Evolutionary conservation across 1,140 invertebrate genomes (phyloP), one percentile per base, ranked within the genome.

Genomic region (Kradibia gibbosae): DNA sequence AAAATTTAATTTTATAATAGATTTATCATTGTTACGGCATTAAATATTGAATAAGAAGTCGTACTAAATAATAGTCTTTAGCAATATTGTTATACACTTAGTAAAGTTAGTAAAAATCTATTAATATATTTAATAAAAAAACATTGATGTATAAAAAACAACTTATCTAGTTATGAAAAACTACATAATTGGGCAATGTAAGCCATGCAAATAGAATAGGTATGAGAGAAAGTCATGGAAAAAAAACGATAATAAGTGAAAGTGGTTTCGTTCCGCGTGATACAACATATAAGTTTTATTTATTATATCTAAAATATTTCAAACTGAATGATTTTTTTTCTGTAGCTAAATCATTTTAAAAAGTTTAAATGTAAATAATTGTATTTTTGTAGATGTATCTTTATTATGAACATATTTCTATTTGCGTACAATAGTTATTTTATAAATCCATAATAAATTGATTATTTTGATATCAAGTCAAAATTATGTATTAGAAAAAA

Each of bases 151-250:
- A 22, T 3, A 53, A 53, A 22, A 20, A 53, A 22, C 22, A 53
- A 53, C 8, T 48, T 17, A 53, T 53, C 15, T 17, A 17, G 3
- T 3, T 53, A 53, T 3, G 5, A 53, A 53, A 17, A 53, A 53
- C 5, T 55, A 55, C 10, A n/a, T n/a, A 55, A 25, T n/a, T 1
- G 36, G 11, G 31, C 60, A 20, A 65, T 1, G 31, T 10, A 36
- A 65, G 60, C 4, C 34, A 65, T 65, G 22, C 1, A 65, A 65
- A 65, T 20, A 10, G 60, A 65, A 36, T 65, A 34, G n/a, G 60
- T 65, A 11, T 65, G 28, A 36, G 60, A 65, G 31, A 65, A 65
- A 65, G 60, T 65, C 4, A 62, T 34, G 57, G 31, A 62, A 65
- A 13, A 36, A 65, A 36, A 65, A 36, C 28, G 57, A 3, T 31